Base-by-base conservation (phyloP, 1,140 invertebrate species). In the Zophobas morio region DNA sequence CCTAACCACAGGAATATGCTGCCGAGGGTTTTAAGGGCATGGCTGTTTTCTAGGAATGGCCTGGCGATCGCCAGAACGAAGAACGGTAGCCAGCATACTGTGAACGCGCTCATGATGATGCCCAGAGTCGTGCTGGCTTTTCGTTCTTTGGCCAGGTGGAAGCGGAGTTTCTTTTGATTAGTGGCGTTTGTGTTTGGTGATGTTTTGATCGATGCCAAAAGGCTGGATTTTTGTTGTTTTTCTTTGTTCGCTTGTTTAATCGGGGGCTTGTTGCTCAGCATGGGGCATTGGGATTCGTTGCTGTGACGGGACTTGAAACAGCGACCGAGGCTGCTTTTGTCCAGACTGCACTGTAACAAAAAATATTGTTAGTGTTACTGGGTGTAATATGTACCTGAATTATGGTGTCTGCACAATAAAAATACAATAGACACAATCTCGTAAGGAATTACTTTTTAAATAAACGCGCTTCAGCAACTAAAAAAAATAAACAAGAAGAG, bases 31-130 rank as follows among this genome's bases (percentile, higher is more conserved):
- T 92, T 95, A 88, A 95, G 47, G 90, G 89, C 83, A 36, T 79
- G 70, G 36, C 82, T 66, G 90, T 92, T 76, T 94, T 93, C 72
- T 1, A 95, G 87, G 83, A 97, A 97, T n/a, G 92, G 95, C 83
- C 92, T 90, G 39, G 98, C 91, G 5, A 98, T 87, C 0, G 97
- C 96, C 40, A 98, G 89, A 3, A 98, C 94, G 87, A 99, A 99
- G 86, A 98, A 99, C 1, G 98, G 98, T 40, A 99, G 88, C 98
- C 98, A 99, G 85, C 98, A 99, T 72, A 98, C 88, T 8, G 94
- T 95, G 84, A 99, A 99, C 0, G 97, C 96, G 76, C 95, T 97
- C 95, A 98, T 97, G 66, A 99, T 98, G 72, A 99, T 98, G 6
- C 97, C 97, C 73, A 99, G 89, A 0, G 98, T 99, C 32, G 97